A percentile compares a stretch with the other conserved stretches of the same genome.
Conservation (phyloP, 2,797 vertebrate genomes). For the Oreochromis mossambicus region DNA sequence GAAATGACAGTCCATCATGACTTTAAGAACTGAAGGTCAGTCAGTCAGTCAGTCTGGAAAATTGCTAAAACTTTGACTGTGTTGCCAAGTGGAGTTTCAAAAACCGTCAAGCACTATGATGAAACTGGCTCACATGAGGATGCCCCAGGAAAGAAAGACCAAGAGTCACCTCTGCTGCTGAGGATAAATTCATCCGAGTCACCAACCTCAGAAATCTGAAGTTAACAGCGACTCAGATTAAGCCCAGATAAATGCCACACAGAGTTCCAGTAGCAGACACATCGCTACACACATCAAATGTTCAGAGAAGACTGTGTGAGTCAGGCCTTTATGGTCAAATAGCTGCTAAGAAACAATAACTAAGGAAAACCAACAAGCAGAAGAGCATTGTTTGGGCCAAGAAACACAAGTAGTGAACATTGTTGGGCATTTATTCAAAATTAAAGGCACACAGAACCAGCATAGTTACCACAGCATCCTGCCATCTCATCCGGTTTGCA, state of each 20-base stretch:
- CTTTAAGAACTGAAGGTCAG: background rate
- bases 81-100: background rate
- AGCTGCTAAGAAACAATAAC: background rate
- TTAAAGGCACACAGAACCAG: background rate
- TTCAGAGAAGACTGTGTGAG: background rate
- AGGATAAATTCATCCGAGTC: too few species aligned
- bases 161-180: too few species aligned
- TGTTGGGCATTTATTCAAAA: background rate
- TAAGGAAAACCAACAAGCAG: background rate
- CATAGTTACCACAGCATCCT: background rate
- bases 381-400: background rate
- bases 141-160: fast-evolving
- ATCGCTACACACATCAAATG: background rate
- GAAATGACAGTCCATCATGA: background rate
- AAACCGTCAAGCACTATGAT: background rate
- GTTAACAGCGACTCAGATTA: too few species aligned
- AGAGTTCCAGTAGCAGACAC: too few species aligned
- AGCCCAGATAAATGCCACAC: too few species aligned
- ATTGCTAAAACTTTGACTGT: background rate
- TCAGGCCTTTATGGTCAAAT: background rate
- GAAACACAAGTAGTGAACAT: background rate
- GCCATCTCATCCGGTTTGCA: fast-evolving
- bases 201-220: too few species aligned
- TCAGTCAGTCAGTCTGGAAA: background rate
- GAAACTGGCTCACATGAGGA: background rate